phyloP scores from a whole-genome alignment of 2,888 invertebrate species.

The Philopedon plagiatum region DNA sequence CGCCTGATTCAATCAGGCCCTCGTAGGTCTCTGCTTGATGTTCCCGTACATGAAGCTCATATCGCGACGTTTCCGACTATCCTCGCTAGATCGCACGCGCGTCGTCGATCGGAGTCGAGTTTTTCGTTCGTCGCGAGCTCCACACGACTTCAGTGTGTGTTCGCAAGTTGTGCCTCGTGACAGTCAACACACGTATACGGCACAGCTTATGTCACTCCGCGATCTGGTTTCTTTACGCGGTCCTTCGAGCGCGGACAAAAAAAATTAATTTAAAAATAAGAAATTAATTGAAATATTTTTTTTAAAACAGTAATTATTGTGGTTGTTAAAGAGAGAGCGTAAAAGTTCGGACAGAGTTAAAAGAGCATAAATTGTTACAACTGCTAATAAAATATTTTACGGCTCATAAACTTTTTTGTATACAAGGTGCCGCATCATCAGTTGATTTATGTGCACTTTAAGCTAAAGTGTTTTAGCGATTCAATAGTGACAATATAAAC shows the following conservation, averaged over 20 bases:
- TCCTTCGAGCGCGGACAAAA: conserved; percentile 41
- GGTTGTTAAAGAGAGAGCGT: conserved; percentile 2
- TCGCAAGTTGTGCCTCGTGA: conserved; percentile 65
- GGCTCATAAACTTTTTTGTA: conserved; percentile 62
- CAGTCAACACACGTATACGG: conserved; percentile 60
- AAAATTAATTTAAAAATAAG: not conserved
- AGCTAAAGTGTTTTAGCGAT: conserved; percentile 56
- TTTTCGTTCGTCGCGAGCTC: conserved; percentile 66
- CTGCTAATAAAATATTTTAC: conserved; percentile 65
- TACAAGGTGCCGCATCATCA: conserved; percentile 58
- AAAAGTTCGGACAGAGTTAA: conserved; percentile 31
- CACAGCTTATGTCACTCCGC: conserved; percentile 60
- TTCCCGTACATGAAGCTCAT: conserved; percentile 34
- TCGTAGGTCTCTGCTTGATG: conserved; percentile 44
- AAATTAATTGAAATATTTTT: conserved; percentile 10
- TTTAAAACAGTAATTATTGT: conserved; percentile 15
- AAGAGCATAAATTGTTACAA: conserved; percentile 59
- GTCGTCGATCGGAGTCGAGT: conserved; percentile 66
- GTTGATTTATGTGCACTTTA: conserved; percentile 58
- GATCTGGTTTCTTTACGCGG: conserved; percentile 55
- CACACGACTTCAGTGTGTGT: conserved; percentile 72
- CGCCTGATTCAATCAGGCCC: conserved; percentile 1
- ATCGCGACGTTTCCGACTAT: conserved; percentile 53
- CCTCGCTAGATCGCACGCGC: conserved; percentile 71
- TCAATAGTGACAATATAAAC: conserved; percentile 35